A percentile compares a stretch with the other conserved stretches of the same genome.
Conservation (phyloP, 92 coral and sea anemone species). For the Paramuricea clavata region DNA sequence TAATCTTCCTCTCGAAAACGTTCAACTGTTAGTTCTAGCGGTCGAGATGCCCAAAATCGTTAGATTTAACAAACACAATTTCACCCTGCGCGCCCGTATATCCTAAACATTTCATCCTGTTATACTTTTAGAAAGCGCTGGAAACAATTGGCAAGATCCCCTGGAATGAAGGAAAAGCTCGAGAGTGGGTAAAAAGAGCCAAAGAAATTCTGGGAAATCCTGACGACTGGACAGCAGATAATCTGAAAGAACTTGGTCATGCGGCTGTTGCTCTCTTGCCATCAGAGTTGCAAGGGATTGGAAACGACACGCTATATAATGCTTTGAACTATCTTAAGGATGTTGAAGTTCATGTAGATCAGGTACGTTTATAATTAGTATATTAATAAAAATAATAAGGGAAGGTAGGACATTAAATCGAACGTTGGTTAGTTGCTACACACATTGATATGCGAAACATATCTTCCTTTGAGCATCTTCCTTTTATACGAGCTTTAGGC, state of each 20-base stretch:
- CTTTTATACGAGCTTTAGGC: no score
- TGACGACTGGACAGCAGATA: slow-evolving; percentile 80
- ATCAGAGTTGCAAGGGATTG: slow-evolving; percentile 82
- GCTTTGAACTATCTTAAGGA: slow-evolving; percentile 76
- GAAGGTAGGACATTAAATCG: no score
- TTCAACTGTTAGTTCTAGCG: background rate
- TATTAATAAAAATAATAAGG: no score
- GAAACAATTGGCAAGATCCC: slow-evolving; percentile 71
- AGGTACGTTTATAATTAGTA: slow-evolving; percentile 59
- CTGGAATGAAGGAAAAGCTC: slow-evolving; percentile 81
- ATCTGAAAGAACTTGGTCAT: slow-evolving; percentile 83
- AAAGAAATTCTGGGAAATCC: slow-evolving; percentile 81
- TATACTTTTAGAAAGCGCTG: slow-evolving; percentile 13
- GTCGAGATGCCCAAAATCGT: background rate
- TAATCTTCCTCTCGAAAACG: no score
- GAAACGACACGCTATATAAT: slow-evolving; percentile 68
- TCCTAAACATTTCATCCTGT: no score
- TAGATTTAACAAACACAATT: no score
- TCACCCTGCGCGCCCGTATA: no score
- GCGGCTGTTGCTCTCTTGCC: slow-evolving; percentile 82
- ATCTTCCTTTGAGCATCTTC: no score
- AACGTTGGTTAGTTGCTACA: no score
- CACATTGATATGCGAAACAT: no score
- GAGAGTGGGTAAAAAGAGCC: slow-evolving; percentile 80
- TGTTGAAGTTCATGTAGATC: slow-evolving; percentile 77